A percentile compares a stretch with the other conserved stretches of the same genome.
Conservation (phyloP, 2,113 vertebrate species). For the Heteronetta atricapilla region DNA sequence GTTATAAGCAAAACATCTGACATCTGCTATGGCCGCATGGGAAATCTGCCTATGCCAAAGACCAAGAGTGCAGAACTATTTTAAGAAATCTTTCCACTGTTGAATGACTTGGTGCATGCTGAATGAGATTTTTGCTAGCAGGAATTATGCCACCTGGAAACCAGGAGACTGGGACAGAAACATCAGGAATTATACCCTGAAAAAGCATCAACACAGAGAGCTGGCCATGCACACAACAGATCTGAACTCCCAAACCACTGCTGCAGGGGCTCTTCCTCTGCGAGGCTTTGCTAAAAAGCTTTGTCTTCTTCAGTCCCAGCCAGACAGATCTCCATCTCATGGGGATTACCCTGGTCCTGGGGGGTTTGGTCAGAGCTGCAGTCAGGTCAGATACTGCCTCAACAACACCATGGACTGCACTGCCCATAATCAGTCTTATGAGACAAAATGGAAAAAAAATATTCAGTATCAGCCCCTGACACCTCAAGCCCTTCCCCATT, state of each 20-base stretch:
- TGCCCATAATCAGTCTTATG: fast-evolving
- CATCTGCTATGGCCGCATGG: background rate
- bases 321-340: fast-evolving
- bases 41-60: background rate
- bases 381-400: background rate
- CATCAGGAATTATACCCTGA: background rate
- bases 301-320: background rate
- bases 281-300: background rate
- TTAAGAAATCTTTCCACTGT: background rate
- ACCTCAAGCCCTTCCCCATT: background rate
- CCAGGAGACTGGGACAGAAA: background rate
- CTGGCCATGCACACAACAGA: background rate
- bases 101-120: background rate
- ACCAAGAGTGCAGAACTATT: background rate
- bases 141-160: background rate
- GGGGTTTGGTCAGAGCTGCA: background rate
- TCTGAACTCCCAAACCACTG: background rate
- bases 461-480: fast-evolving
- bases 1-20: background rate
- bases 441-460: background rate
- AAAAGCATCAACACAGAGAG: fast-evolving
- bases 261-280: background rate
- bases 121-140: background rate
- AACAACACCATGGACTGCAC: background rate
- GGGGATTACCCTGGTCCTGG: background rate